Conservation (phyloP, 1,140 invertebrate species). For the Piezodorus guildinii region DNA sequence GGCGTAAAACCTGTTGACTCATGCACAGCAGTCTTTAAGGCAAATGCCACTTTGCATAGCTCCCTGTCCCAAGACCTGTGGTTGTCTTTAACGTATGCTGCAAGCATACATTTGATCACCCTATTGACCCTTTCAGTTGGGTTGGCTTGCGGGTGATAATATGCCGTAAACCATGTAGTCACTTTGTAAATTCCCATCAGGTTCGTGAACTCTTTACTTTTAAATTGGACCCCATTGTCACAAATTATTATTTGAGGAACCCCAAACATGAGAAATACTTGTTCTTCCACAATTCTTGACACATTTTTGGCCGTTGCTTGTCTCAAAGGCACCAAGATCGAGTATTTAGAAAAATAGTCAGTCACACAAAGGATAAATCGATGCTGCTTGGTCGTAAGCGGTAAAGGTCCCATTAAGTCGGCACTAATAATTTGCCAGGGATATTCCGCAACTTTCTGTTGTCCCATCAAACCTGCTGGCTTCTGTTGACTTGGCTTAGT, state of each 20-base stretch:
- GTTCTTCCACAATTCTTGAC: no score
- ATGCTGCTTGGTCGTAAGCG: neutral
- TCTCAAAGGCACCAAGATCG: no score
- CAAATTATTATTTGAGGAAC: no score
- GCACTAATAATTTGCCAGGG: neutral
- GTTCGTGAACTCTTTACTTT: no score
- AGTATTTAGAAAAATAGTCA: neutral
- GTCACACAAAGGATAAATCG: neutral
- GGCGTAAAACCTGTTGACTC: conserved; percentile 33
- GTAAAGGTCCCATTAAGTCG: conserved; percentile 1
- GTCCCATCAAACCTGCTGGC: neutral
- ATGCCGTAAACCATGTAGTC: neutral
- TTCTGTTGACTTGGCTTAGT: neutral
- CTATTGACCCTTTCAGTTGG: conserved; percentile 35
- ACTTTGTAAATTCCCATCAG: no score
- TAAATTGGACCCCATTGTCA: no score
- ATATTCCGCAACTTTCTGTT: no score
- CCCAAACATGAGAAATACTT: no score
- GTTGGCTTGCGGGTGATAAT: conserved; percentile 32
- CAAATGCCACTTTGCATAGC: conserved; percentile 33
- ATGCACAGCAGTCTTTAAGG: conserved; percentile 34
- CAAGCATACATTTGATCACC: conserved; percentile 34
- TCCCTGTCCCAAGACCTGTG: conserved; percentile 32
- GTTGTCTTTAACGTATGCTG: conserved; percentile 31
- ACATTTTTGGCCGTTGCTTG: no score